phyloP scores from a whole-genome alignment of 1,140 invertebrate species.

The Periplaneta americana region DNA sequence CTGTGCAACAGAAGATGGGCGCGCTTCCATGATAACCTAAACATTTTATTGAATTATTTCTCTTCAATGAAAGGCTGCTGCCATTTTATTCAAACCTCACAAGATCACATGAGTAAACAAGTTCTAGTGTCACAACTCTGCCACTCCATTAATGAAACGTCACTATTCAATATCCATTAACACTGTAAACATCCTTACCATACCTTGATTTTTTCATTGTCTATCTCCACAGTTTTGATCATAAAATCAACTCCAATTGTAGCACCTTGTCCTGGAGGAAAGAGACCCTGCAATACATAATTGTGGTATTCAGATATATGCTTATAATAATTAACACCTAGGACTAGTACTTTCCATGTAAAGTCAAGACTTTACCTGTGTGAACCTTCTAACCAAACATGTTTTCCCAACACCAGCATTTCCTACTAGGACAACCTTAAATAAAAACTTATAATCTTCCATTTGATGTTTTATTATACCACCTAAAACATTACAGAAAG shows the following conservation, averaged over 20 bases:
- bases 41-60: no score
- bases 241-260: conserved; percentile 99
- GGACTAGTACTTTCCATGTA: neutral
- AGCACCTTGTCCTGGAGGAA: conserved; percentile 95
- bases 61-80: no score
- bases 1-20: no score
- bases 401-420: conserved; percentile 95
- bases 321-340: neutral
- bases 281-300: conserved; percentile 60
- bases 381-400: conserved; percentile 85
- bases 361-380: conserved; percentile 49
- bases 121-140: no score
- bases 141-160: no score
- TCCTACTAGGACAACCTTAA: conserved; percentile 94
- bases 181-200: no score
- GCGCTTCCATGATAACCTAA: no score
- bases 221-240: conserved; percentile 98
- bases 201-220: conserved; percentile 98
- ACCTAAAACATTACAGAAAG: neutral
- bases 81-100: no score
- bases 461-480: conserved; percentile 43
- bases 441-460: conserved; percentile 98
- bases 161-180: no score
- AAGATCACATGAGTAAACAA: no score
- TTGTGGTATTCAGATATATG: neutral